Conservation (phyloP, 2,888 invertebrate species). For the Vannuccia rotundouncinata region DNA sequence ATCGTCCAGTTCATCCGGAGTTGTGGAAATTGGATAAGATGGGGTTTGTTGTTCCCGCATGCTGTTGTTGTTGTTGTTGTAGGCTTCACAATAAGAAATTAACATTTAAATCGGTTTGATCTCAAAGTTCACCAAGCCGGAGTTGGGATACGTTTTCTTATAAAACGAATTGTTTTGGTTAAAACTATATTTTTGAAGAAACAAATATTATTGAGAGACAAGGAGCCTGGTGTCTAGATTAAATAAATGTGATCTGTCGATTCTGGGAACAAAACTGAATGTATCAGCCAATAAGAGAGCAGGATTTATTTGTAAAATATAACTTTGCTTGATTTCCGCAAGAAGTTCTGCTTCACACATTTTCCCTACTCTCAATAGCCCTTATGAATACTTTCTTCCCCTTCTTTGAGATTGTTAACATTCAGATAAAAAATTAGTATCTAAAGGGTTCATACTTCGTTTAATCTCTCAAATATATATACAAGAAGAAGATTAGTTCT, state of each 20-base stretch:
- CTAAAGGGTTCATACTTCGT: not conserved
- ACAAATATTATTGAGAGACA: too few species aligned
- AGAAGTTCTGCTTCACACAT: not conserved
- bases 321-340: not conserved
- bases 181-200: too few species aligned
- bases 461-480: too few species aligned
- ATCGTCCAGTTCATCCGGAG: not conserved
- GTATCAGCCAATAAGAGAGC: not conserved
- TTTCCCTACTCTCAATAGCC: not conserved
- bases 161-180: too few species aligned
- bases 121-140: not conserved
- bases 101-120: not conserved
- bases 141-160: too few species aligned
- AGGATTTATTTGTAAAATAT: not conserved
- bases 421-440: not conserved
- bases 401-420: not conserved
- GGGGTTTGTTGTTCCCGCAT: too few species aligned
- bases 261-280: not conserved
- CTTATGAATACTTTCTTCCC: not conserved
- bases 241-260: not conserved
- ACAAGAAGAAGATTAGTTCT: not conserved
- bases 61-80: too few species aligned
- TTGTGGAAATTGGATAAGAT: not conserved
- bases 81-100: too few species aligned
- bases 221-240: too few species aligned